These are phyloP conservation scores for Rhinolophus ferrumequinum DNA, from an alignment of 2,113 vertebrate genomes.

Conservation along the genomic window DNA sequence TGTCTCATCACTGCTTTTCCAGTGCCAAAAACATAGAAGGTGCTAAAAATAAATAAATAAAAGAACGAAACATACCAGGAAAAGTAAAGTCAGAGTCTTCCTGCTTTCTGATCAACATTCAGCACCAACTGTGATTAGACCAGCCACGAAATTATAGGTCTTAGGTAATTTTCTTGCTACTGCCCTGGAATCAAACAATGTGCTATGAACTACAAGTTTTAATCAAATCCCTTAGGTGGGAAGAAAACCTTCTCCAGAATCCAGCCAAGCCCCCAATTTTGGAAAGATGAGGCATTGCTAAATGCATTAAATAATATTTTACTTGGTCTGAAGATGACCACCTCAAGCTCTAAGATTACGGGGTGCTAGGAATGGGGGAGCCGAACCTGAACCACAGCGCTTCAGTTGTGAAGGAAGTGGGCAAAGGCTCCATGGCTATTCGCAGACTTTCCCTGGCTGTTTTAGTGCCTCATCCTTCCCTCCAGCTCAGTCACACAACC, in stretches of 20 bases:
- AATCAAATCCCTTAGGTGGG: not conserved
- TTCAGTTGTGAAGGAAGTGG: too few relatives aligned
- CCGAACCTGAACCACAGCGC: not conserved
- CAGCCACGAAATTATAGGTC: not conserved
- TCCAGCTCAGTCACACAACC: not conserved
- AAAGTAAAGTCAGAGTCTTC: not conserved
- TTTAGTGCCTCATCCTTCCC: not conserved
- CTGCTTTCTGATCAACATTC: not conserved
- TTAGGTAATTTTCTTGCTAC: not conserved
- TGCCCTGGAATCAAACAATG: not conserved
- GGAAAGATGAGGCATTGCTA: not conserved
- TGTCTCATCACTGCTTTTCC: not conserved
- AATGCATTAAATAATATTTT: not conserved
- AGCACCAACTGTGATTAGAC: not conserved
- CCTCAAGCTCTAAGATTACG: not conserved
- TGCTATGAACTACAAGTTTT: not conserved
- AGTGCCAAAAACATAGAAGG: not conserved
- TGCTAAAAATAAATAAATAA: not conserved
- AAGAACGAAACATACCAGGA: not conserved
- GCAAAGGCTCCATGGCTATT: not conserved
- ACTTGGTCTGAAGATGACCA: not conserved
- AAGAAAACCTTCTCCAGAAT: not conserved
- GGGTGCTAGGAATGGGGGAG: not conserved
- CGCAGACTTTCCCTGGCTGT: not conserved
- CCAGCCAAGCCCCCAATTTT: not conserved